Base-by-base conservation (phyloP, 2,113 vertebrate species). In the Pampusana beccarii region DNA sequence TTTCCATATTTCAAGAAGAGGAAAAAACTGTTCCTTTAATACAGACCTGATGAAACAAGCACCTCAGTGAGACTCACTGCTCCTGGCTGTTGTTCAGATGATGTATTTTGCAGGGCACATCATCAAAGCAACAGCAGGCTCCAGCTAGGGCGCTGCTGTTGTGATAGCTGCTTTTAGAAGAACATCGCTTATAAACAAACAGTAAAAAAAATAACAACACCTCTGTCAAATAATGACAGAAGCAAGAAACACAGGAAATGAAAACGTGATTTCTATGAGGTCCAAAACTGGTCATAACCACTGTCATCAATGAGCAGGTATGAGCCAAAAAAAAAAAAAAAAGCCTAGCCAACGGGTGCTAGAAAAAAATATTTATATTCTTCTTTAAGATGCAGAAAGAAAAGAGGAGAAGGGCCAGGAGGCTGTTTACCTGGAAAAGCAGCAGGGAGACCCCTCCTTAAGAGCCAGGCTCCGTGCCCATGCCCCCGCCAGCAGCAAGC, bases 51-150 rank as follows among this genome's bases (percentile, higher is more conserved):
- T 0, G 67, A 90, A 94, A 84, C 86, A 74, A 93, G 60, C 65
- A 75, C 84, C 90, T 92, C 84, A 38, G 42, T 74, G 82, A 85
- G 94, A 81, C 75, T 84, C 82, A 7, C 13, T 70, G 93, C 81
- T 88, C 62, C 82, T 96, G 95, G 94, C 88, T 92, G 64, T 53
- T 82, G 48, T 72, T 94, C 95, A 86, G 72, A 95, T 94, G 82
- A 96, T 78, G 82, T 74, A 94, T 95, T 74, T 46, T 88, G 60
- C 75, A 93, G 90, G 96, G 80, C 86, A 86, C 33, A 78, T 17
- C 75, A 95, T 96, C 95, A 94, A 96, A 96, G 94, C 82, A 93
- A 80, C 75, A 74, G 93, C 92, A 92, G 74, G 79, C 40, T 82
- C 87, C 93, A 93, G 93, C 64, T 70, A 79, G 54, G 80, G 79